Evolutionary conservation across 2,888 invertebrate species (phyloP).

Genomic region (Priocnemis perturbator): DNA sequence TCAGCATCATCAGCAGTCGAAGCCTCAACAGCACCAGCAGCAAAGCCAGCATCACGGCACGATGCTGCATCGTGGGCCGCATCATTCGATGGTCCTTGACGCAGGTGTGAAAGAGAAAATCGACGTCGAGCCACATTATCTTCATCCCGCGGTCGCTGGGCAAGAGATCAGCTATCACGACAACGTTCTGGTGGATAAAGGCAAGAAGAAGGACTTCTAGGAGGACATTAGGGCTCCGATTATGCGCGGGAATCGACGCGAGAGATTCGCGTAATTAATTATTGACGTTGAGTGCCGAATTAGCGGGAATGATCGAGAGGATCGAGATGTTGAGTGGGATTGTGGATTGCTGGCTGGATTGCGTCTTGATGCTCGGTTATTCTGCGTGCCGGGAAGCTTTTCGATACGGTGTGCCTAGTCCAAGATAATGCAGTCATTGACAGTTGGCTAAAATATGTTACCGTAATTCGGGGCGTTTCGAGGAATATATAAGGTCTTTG

Average conservation of each 20-base stretch:
- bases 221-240: not conserved
- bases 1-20: constrained; percentile 70
- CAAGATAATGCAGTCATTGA: too few species aligned
- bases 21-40: constrained; percentile 67
- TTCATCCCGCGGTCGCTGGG: constrained; percentile 80
- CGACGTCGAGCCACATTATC: constrained; percentile 79
- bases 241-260: not conserved
- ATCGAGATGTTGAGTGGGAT: too few species aligned
- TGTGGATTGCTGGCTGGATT: too few species aligned
- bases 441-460: too few species aligned
- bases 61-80: constrained; percentile 77
- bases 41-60: constrained; percentile 65
- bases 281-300: constrained; percentile 25
- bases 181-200: constrained; percentile 67
- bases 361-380: too few species aligned
- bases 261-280: constrained; percentile 10
- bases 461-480: too few species aligned
- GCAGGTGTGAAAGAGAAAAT: constrained; percentile 77
- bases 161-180: constrained; percentile 78
- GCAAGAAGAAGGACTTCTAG: constrained; percentile 70
- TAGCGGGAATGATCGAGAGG: constrained; percentile 2
- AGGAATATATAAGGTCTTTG: too few species aligned
- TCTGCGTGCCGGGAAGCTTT: too few species aligned
- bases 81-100: constrained; percentile 77
- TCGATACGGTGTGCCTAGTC: too few species aligned